phyloP scores from a whole-genome alignment of 2,797 vertebrate genomes.

The Merluccius polli region DNA sequence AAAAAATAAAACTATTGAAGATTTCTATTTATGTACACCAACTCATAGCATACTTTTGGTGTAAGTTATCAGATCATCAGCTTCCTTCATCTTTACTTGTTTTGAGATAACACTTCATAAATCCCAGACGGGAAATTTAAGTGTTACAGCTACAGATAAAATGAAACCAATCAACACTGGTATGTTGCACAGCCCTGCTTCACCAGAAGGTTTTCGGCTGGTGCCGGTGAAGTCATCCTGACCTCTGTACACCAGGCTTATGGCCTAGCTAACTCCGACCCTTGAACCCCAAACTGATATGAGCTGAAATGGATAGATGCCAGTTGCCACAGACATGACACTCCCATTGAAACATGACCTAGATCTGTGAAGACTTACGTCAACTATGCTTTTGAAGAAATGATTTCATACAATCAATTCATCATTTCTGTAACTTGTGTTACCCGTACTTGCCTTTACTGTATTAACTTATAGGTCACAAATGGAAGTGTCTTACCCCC shows the following conservation, averaged over 20 bases:
- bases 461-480: background rate
- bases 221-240: slow-evolving; percentile 50
- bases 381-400: background rate
- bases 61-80: background rate
- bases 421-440: background rate
- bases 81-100: background rate
- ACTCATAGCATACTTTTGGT: background rate
- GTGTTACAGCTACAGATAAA: background rate
- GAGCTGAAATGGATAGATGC: slow-evolving; percentile 51
- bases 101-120: background rate
- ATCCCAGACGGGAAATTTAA: background rate
- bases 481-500: background rate
- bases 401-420: background rate
- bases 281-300: slow-evolving; percentile 52
- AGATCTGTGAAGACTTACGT: too few relatives aligned
- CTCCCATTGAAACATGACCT: slow-evolving; percentile 15
- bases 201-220: background rate
- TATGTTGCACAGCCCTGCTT: background rate
- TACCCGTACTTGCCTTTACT: background rate
- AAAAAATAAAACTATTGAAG: background rate
- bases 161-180: background rate
- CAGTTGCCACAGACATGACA: slow-evolving; percentile 17
- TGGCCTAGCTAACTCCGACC: slow-evolving; percentile 45
- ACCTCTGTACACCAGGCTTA: slow-evolving; percentile 5
- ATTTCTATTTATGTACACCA: background rate